Evolutionary conservation across 1,140 invertebrate genomes (phyloP).

Genomic region (Drosophila persimilis): DNA sequence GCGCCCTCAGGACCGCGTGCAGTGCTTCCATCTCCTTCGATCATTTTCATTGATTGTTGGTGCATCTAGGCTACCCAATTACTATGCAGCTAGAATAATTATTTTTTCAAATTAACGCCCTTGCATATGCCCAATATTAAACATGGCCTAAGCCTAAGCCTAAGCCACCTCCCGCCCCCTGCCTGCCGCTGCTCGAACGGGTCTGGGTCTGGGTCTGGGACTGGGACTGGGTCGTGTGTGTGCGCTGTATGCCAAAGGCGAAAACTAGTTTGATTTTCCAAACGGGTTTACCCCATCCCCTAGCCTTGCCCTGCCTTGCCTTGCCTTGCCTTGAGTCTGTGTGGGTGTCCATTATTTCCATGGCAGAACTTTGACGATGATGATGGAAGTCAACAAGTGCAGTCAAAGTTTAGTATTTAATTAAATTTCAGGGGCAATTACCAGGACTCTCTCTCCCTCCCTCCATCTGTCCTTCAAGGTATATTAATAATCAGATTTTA

Average conservation of each 20-base stretch:
- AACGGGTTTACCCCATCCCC: slow-evolving; percentile 59
- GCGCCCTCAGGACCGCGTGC: too few relatives aligned
- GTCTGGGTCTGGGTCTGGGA: slow-evolving; percentile 5
- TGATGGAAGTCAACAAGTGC: too few relatives aligned
- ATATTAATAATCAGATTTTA: neutral
- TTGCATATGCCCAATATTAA: slow-evolving; percentile 12
- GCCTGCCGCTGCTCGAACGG: neutral
- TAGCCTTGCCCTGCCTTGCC: neutral
- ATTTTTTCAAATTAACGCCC: too few relatives aligned
- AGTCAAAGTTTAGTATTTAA: too few relatives aligned
- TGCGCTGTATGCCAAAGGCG: slow-evolving; percentile 48
- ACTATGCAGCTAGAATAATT: too few relatives aligned
- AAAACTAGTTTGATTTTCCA: slow-evolving; percentile 62
- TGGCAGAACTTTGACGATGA: too few relatives aligned
- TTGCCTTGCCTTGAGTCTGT: neutral
- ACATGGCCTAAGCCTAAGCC: slow-evolving; percentile 53
- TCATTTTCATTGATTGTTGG: too few relatives aligned
- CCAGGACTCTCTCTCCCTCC: neutral
- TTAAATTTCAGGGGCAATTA: neutral
- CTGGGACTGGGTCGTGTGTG: slow-evolving; percentile 13
- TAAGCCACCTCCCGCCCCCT: slow-evolving; percentile 7
- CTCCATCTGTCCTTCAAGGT: too few relatives aligned
- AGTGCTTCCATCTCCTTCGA: too few relatives aligned
- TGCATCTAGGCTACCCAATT: too few relatives aligned
- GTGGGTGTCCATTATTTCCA: slow-evolving; percentile 18